phyloP scores from a whole-genome alignment of 2,113 vertebrate genomes.

The Manacus vitellinus region DNA sequence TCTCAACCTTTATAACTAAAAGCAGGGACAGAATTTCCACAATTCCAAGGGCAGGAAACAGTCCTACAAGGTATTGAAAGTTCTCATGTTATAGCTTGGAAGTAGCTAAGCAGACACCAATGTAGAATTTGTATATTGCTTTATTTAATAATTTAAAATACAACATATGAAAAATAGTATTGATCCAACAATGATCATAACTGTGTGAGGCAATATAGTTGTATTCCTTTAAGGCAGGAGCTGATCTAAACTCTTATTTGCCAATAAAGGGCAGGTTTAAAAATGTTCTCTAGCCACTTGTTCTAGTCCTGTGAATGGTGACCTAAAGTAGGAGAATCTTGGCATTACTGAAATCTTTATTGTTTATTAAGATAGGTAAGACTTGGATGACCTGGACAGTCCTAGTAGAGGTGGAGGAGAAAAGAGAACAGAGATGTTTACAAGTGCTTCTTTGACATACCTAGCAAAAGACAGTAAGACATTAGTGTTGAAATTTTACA shows the following conservation, averaged over 20 bases:
- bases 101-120: background rate
- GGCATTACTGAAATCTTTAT: background rate
- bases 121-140: background rate
- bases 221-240: background rate
- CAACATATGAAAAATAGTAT: background rate
- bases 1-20: background rate
- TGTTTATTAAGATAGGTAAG: background rate
- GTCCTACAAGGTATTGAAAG: background rate
- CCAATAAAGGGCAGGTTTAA: background rate
- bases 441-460: background rate
- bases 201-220: background rate
- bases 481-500: background rate
- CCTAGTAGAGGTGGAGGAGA: background rate
- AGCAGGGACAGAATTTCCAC: background rate
- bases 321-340: background rate
- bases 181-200: background rate
- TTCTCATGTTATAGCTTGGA: background rate
- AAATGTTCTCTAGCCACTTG: background rate
- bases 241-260: background rate
- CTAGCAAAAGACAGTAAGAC: background rate
- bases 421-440: background rate
- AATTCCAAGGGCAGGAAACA: background rate
- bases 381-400: background rate
- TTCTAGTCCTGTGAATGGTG: background rate
- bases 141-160: background rate